Base-by-base conservation (phyloP, 1,140 invertebrate genomes). In the Sycobia sp. region DNA sequence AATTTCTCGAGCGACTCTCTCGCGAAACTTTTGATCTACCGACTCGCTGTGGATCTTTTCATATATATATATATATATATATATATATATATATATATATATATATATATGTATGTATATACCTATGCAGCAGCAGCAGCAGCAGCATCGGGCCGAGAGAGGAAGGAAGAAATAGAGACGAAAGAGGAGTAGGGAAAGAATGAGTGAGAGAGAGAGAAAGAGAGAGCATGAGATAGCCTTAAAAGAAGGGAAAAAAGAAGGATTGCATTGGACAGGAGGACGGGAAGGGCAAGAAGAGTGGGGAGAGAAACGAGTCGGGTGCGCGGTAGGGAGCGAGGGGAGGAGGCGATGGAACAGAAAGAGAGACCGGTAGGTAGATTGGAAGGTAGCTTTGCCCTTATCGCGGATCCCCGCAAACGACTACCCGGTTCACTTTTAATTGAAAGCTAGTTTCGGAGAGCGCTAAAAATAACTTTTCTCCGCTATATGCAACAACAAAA, bases 381-480 rank as follows among this genome's bases (percentile, higher is more conserved):
- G 59, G 59, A 61, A 62, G 59, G 50, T 55, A 62, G 41, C 59
- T 44, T 32, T 29, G 39, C 59, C 59, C 50, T 55, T 62, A 62
- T 62, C 59, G 50, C 32, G 39, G 20, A 44, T 62, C 59, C 59
- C 51, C 50, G 50, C 59, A 46, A 55, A 46, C 59, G 50, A 54
- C 59, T 59, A 49, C 25, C 34, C 46, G 22, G 44, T 55, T 44
- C 59, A 27, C 50, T 54, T 62, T 62, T 62, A 62, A 62, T 62
- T 62, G 61, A 62, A 62, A 62, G 61, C 61, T 62, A 62, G 61
- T 62, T 62, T 62, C 34, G 61, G 39, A 49, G n/a, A n/a, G n/a
- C n/a, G 61, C 51, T 62, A 56, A 62, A 62, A 62, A 56, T 56
- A 55, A 54, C 50, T n/a, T n/a, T n/a, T n/a, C n/a, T n/a, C n/a